Percentiles rank a stretch among this genome's conserved stretches.
These are phyloP conservation scores for Melanostoma scalare DNA, from an alignment of 2,888 invertebrate genomes.

Conservation along the genomic window DNA sequence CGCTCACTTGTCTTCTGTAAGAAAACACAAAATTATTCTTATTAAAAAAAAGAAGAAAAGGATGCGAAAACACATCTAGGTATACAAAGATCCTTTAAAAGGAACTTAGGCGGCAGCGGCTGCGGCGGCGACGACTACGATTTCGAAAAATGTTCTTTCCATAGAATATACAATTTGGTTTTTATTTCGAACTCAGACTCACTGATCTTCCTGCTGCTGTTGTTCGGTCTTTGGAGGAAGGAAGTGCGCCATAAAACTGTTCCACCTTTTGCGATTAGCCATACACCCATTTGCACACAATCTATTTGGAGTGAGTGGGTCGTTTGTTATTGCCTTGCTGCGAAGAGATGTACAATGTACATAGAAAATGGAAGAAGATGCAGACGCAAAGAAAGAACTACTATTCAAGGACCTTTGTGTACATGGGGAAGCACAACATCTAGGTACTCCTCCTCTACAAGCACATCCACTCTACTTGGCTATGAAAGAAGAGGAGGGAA, in stretches of 20 bases:
- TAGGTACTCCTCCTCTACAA: conserved; percentile 5
- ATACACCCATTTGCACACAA: conserved; percentile 65
- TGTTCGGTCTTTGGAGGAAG: conserved; percentile 37
- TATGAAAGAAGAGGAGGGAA: conserved; percentile 7
- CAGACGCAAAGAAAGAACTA: conserved; percentile 35
- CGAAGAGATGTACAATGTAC: not conserved
- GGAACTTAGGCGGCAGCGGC: not conserved
- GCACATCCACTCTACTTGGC: conserved; percentile 15
- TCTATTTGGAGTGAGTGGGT: conserved; percentile 52
- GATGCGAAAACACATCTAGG: conserved; percentile 12
- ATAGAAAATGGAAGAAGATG: conserved; percentile 29
- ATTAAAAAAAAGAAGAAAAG: not conserved
- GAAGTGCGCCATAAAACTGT: conserved; percentile 53
- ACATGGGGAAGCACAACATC: conserved; percentile 36
- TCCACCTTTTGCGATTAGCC: conserved; percentile 65
- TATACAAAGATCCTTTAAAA: not conserved
- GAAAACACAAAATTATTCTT: conserved; percentile 59
- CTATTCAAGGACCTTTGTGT: conserved; percentile 60
- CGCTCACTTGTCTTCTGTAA: conserved; percentile 67
- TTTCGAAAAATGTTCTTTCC: conserved; percentile 11
- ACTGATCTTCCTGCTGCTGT: conserved; percentile 24
- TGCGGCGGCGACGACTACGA: not conserved
- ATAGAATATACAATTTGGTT: conserved; percentile 42
- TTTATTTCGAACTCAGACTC: conserved; percentile 1
- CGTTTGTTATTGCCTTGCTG: conserved; percentile 62